A percentile compares a stretch with the other conserved stretches of the same genome.
These are phyloP conservation scores for Sebastes glaucus DNA, from an alignment of 2,797 vertebrate species.

Conservation along the genomic window DNA sequence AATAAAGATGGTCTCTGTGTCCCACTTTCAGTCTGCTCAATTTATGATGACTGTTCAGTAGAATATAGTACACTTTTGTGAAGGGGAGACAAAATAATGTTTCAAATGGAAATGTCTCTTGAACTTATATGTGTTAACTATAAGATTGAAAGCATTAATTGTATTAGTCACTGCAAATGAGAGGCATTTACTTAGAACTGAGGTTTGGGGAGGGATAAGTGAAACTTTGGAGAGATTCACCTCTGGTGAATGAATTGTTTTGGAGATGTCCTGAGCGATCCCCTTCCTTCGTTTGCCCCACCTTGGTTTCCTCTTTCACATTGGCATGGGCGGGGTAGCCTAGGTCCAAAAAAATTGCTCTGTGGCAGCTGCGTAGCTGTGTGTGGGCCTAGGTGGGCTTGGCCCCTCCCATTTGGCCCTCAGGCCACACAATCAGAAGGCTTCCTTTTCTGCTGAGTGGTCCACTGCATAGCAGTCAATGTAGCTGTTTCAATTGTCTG, in stretches of 20 bases:
- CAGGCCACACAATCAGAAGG: too few relatives aligned
- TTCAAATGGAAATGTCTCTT: background rate
- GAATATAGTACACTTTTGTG: background rate
- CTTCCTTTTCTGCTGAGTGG: too few relatives aligned
- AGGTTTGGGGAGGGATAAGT: background rate
- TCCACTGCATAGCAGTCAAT: too few relatives aligned
- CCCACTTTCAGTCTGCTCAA: background rate
- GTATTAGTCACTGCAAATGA: background rate
- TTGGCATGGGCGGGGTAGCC: background rate
- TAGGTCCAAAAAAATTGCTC: background rate
- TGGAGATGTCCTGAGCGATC: too few relatives aligned
- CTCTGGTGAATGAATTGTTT: too few relatives aligned
- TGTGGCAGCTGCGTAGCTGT: background rate
- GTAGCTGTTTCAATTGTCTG: too few relatives aligned
- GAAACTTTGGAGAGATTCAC: background rate
- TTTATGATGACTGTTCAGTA: background rate
- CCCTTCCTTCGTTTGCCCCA: too few relatives aligned
- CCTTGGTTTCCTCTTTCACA: too few relatives aligned
- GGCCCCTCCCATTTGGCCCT: background rate
- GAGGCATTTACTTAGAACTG: background rate
- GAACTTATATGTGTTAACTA: background rate
- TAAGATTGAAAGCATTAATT: background rate
- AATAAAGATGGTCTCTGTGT: fast-evolving
- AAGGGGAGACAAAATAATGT: background rate
- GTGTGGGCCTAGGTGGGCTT: too few relatives aligned